Base-by-base conservation (phyloP, 2,888 invertebrate species). In the Melangyna quadrimaculata region DNA sequence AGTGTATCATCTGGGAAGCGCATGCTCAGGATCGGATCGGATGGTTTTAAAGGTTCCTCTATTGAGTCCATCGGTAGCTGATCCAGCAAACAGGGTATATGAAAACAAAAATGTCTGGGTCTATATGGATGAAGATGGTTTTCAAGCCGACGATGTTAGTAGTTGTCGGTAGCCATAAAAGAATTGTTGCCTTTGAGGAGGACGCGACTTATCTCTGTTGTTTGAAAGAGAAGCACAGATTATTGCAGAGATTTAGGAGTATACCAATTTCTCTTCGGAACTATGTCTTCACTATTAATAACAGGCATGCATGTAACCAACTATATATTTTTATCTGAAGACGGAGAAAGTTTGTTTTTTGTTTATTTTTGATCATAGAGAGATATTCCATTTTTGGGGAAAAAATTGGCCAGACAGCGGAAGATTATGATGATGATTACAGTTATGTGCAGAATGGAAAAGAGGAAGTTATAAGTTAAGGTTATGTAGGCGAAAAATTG, bases 321-420 rank as follows among this genome's bases (percentile, higher is more conserved):
- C 40, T 51, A 5, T 22, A 19, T 45, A 10, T 51, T 61, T 78
- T 61, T 55, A 63, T 35, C 40, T 67, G n/a, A 22, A 63, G 69
- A 67, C 53, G 67, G 82, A 61, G 82, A 82, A 82, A 82, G 82
- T 82, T 78, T 61, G 73, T 67, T 74, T 53, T 70, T 69, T 71
- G 3, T 17, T 12, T 55, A 0, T 57, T 57, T 19, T 32, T 19
- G 78, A 78, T 78, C 67, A 27, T 27, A 48, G 29, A 61, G 0
- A 72, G 78, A 78, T 73, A 73, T 78, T 69, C 73, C 78, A 83
- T 83, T 78, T 83, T 83, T 78, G 82, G 82, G 48, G 10, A 55
- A 27, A n/a, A 82, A 82, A 82, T 78, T 82, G 82, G 78, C 72
- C 72, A 55, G 10, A 12, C 1, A 55, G 51, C 67, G 59, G 67